A percentile compares a stretch with the other conserved stretches of the same genome.
Evolutionary conservation across 2,888 invertebrate species (phyloP).

Genomic region (Heterodera filipjevi): DNA sequence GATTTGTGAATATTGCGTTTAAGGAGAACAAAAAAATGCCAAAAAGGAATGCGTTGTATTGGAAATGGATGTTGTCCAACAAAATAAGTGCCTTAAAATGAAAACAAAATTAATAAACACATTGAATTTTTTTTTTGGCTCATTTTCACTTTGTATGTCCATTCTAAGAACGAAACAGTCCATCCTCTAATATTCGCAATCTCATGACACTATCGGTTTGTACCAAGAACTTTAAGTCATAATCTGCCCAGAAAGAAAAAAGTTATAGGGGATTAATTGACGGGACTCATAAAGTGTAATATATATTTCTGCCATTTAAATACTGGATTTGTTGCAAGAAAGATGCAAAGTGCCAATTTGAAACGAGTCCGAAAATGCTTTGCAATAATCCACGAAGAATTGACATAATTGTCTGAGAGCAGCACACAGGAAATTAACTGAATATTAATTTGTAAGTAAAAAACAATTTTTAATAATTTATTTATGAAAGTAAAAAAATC

Average conservation of each 20-base stretch:
- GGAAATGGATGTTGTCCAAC: conserved; percentile 80
- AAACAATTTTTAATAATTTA: too few species aligned
- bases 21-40: conserved; percentile 37
- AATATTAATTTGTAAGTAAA: not conserved
- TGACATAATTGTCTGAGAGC: conserved; percentile 20
- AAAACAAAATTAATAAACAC: not conserved
- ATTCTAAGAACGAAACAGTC: too few species aligned
- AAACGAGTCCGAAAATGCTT: conserved; percentile 19
- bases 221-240: too few species aligned
- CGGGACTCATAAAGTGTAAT: too few species aligned
- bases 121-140: not conserved
- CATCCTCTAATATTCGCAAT: too few species aligned
- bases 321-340: conserved; percentile 80
- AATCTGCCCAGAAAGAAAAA: not conserved
- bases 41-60: conserved; percentile 83
- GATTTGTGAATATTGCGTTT: not conserved
- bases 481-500: not conserved
- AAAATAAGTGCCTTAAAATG: conserved; percentile 74
- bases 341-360: conserved; percentile 69
- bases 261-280: not conserved
- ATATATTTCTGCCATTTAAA: too few species aligned
- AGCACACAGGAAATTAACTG: conserved; percentile 27
- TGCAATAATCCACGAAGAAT: not conserved
- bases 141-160: too few species aligned
- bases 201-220: too few species aligned